Evolutionary conservation across 2,888 invertebrate genomes (phyloP), one percentile per base, ranked within the genome.

Genomic region (Mamestra brassicae): DNA sequence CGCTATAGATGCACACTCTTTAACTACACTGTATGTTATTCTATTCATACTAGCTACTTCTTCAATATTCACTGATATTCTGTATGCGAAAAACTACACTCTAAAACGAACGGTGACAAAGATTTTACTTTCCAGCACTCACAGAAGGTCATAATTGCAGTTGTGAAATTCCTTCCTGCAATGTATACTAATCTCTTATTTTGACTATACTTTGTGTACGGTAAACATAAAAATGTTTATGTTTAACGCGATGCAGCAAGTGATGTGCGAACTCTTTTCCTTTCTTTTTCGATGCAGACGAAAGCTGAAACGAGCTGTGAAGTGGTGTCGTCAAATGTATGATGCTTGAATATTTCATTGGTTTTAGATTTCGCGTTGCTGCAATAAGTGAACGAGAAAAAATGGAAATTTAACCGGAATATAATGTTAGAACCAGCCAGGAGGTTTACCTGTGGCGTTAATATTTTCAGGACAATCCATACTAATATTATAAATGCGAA

Each of bases 261-360:
- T 17, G 42, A 62, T 45, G 6, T 13, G 45, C 6, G 6, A 45
- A 45, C 17, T n/a, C 11, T 45, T n/a, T 26, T 26, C 26, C 26
- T 26, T 61, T 26, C 7, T 45, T 26, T 61, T 62, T 61, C 10
- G 6, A 69, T 75, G 45, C 60, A 42, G 26, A 45, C 26, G 6
- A 52, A 45, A 58, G 34, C 34, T 10, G 6, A 45, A 55, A 50
- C 55, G 57, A 57, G 50, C 26, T 8, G 36, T 63, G 47, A 73
- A 71, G 60, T 54, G 73, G 34, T 34, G 38, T 26, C 58, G 34
- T 80, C 26, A 60, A 47, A 75, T 58, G 17, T 52, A 54, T 13
- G 47, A 11, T 36, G 54, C 58, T 54, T 80, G 63, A 58, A 76
- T 76, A 73, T 76, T 76, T 47, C n/a, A 76, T 72, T 52, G n/a